A percentile compares a stretch with the other conserved stretches of the same genome.
phyloP scores from a whole-genome alignment of 1,140 invertebrate genomes.

The Forficula auricularia region DNA sequence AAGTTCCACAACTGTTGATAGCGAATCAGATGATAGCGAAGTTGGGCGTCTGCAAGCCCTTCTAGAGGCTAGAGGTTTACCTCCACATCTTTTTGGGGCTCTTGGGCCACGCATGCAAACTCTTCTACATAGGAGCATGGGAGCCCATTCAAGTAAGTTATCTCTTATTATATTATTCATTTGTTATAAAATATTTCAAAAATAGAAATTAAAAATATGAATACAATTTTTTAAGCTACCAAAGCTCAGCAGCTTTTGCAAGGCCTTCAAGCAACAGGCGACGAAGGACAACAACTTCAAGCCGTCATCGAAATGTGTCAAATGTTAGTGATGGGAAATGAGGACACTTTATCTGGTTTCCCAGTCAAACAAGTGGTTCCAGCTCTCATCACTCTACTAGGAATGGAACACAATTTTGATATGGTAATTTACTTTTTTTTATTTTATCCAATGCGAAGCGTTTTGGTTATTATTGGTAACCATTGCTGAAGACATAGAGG shows the following conservation, averaged over 20 bases:
- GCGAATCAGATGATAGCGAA: constrained; percentile 62
- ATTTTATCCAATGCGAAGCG: too few relatives aligned
- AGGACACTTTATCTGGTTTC: constrained; percentile 94
- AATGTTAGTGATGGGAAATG: constrained; percentile 97
- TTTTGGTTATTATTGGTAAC: too few relatives aligned
- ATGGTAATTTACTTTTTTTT: constrained; percentile 42
- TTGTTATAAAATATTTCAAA: background rate
- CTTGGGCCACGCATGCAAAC: constrained; percentile 95
- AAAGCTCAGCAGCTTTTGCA: constrained; percentile 88
- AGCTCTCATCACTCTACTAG: constrained; percentile 69
- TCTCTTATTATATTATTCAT: too few relatives aligned
- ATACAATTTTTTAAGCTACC: constrained; percentile 41
- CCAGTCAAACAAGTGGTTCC: constrained; percentile 95
- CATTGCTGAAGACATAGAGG: too few relatives aligned
- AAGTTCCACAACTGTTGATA: constrained; percentile 20
- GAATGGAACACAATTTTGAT: constrained; percentile 96
- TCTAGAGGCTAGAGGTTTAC: constrained; percentile 81
- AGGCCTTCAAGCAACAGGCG: constrained; percentile 79
- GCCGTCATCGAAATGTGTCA: constrained; percentile 98
- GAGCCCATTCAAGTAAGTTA: constrained; percentile 51
- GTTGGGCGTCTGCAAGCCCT: constrained; percentile 76
- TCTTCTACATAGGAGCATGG: constrained; percentile 83
- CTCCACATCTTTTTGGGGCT: constrained; percentile 86
- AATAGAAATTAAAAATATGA: background rate
- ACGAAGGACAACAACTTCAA: constrained; percentile 92